Percentiles rank a stretch among this genome's conserved stretches.
phyloP scores from a whole-genome alignment of 1,140 invertebrate genomes.

The Bathynomus jamesi region DNA sequence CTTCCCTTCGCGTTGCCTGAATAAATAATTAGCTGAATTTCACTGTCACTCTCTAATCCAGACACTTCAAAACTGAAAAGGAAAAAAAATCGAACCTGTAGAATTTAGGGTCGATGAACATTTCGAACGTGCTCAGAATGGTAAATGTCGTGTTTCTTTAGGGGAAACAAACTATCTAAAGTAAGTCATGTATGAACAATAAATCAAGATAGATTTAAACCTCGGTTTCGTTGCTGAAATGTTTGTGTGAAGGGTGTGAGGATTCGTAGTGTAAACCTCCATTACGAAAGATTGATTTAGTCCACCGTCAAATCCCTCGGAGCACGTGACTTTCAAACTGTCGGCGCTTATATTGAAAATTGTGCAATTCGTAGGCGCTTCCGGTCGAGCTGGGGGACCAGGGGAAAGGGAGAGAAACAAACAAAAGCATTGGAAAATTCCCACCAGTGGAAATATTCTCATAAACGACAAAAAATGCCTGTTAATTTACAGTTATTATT shows the following conservation, averaged over 20 bases:
- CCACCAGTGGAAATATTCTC: too few species aligned
- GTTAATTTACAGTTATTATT: too few species aligned
- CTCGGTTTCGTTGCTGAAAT: not conserved
- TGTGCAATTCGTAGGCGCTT: constrained; percentile 70
- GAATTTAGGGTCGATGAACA: too few species aligned
- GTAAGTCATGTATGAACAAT: too few species aligned
- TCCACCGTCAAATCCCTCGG: constrained; percentile 73
- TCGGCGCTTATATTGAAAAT: constrained; percentile 73
- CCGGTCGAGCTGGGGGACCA: constrained; percentile 52
- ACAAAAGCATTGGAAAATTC: too few species aligned
- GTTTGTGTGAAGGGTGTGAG: constrained; percentile 8
- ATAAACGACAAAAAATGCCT: too few species aligned
- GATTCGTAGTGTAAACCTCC: constrained; percentile 53
- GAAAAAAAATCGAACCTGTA: constrained; percentile 6
- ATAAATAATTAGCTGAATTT: constrained; percentile 18
- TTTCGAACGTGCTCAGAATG: too few species aligned
- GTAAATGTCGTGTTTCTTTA: too few species aligned
- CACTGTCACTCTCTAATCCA: constrained; percentile 9
- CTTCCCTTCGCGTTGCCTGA: constrained; percentile 19
- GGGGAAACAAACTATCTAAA: too few species aligned
- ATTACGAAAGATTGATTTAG: constrained; percentile 67
- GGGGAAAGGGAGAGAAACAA: too few species aligned
- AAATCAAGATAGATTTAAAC: too few species aligned
- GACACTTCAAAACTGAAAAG: constrained; percentile 9
- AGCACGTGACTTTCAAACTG: constrained; percentile 63